A percentile compares a stretch with the other conserved stretches of the same genome.
phyloP scores from a whole-genome alignment of 2,113 vertebrate genomes.

The Eudorcas thomsonii region DNA sequence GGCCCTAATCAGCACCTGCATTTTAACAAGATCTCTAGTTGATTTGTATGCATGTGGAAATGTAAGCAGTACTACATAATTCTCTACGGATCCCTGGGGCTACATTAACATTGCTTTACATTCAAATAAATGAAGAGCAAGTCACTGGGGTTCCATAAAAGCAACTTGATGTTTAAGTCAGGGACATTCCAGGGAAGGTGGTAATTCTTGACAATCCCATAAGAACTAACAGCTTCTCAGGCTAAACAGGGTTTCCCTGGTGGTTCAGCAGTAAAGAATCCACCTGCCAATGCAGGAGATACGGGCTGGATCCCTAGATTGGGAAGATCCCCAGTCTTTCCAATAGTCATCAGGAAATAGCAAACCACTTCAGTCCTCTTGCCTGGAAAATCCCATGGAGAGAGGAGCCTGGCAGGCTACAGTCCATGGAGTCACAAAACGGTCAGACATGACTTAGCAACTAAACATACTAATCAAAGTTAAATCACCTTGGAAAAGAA shows the following conservation, averaged over 20 bases:
- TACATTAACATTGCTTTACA: slow-evolving; percentile 37
- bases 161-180: neutral
- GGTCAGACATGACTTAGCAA: neutral
- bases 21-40: slow-evolving; percentile 23
- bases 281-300: neutral
- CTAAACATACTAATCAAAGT: neutral
- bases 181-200: neutral
- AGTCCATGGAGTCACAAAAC: neutral
- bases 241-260: neutral
- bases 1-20: neutral
- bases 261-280: neutral
- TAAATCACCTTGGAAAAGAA: neutral
- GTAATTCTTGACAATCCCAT: slow-evolving; percentile 8
- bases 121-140: slow-evolving; percentile 40
- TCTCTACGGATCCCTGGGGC: neutral
- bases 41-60: neutral
- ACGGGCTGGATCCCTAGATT: neutral
- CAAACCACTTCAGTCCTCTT: neutral
- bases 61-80: neutral
- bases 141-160: neutral
- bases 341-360: neutral
- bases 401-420: neutral
- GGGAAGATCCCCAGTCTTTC: neutral
- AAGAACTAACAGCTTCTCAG: neutral
- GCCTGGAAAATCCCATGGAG: neutral